Evolutionary conservation across 2,113 vertebrate species (phyloP).

Genomic region (Smithornis capensis): DNA sequence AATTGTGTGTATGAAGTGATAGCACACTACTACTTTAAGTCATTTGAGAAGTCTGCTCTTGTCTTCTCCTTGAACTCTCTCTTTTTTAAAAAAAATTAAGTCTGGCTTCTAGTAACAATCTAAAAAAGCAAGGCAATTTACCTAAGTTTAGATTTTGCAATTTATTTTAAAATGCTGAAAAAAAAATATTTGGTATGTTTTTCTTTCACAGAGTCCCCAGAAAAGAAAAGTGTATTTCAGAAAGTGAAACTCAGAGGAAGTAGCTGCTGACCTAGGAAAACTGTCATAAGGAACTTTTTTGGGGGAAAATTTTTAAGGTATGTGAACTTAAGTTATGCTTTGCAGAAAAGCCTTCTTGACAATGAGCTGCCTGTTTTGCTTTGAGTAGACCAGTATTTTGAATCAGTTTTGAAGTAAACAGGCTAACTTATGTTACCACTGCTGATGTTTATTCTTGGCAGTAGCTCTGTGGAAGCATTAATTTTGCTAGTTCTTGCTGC

Average conservation of each 20-base stretch:
- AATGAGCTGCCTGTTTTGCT: background rate
- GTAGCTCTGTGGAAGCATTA: background rate
- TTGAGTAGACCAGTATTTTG: background rate
- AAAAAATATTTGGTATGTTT: background rate
- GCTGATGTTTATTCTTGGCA: background rate
- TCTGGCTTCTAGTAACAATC: background rate
- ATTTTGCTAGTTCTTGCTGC: background rate
- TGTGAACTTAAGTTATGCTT: background rate
- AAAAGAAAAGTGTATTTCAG: background rate
- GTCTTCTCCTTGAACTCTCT: background rate
- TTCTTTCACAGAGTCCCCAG: background rate
- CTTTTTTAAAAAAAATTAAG: background rate
- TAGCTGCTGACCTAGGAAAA: background rate
- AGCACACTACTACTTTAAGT: background rate
- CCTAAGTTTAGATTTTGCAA: background rate
- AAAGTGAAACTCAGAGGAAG: background rate
- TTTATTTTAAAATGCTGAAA: background rate
- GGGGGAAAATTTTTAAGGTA: conserved; percentile 23
- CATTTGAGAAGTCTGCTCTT: background rate
- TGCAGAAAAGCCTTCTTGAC: background rate
- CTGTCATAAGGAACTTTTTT: background rate
- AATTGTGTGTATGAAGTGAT: background rate
- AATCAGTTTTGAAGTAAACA: background rate
- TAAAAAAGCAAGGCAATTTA: background rate
- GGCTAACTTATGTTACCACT: background rate